Percentiles rank a stretch among this genome's conserved stretches.
These are phyloP conservation scores for Colossoma macropomum DNA, from an alignment of 2,113 vertebrate species.

Conservation along the genomic window DNA sequence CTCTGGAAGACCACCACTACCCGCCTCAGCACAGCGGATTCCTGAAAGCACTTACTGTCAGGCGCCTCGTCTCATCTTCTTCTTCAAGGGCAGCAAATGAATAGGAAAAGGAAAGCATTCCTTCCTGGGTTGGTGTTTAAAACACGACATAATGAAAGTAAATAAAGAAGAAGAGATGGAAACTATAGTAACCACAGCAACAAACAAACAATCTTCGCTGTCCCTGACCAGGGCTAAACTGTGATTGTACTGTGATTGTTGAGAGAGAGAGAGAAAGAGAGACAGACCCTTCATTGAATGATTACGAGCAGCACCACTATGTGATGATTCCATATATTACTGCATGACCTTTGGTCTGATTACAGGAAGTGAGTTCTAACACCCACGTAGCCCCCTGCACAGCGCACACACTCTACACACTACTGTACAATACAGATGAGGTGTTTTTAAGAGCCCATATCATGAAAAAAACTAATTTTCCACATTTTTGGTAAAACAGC, in stretches of 20 bases:
- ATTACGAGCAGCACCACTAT: not conserved
- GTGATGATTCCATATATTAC: not conserved
- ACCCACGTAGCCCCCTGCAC: not conserved
- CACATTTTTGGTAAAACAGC: too few relatives aligned
- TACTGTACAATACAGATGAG: too few relatives aligned
- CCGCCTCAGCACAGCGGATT: not conserved
- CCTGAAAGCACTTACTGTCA: not conserved
- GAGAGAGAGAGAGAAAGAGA: not conserved
- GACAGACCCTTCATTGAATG: not conserved
- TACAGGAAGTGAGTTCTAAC: slow-evolving; percentile 23
- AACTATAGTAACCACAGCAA: slow-evolving; percentile 13
- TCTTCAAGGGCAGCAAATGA: not conserved
- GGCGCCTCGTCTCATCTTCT: not conserved
- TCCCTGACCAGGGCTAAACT: not conserved
- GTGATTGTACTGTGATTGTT: not conserved
- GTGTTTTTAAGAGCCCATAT: too few relatives aligned
- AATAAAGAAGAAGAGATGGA: slow-evolving; percentile 1
- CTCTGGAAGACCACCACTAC: not conserved
- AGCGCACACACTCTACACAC: too few relatives aligned
- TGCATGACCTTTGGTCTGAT: slow-evolving; percentile 23
- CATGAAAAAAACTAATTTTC: too few relatives aligned
- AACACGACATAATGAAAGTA: slow-evolving; percentile 7
- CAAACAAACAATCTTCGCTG: slow-evolving; percentile 9
- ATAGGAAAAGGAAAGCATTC: not conserved
- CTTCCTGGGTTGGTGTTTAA: not conserved